Evolutionary conservation across 2,888 invertebrate genomes (phyloP).

Genomic region (Aporophyla nigra): DNA sequence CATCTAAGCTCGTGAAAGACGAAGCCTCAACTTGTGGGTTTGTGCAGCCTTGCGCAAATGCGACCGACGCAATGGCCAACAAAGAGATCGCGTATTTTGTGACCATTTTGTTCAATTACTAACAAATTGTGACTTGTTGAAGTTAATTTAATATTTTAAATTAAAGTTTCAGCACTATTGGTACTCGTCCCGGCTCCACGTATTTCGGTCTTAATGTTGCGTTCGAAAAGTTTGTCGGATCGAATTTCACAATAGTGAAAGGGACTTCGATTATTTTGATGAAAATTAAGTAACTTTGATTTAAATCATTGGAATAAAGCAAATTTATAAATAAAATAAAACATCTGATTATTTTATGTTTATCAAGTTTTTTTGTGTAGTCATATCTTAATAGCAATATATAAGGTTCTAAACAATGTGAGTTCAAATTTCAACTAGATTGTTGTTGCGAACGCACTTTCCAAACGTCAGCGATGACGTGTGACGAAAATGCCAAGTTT

Average conservation of each 20-base stretch:
- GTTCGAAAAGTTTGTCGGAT: conserved; percentile 48
- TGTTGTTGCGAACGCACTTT: conserved; percentile 71
- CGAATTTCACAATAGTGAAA: background rate
- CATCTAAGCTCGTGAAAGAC: conserved; percentile 97
- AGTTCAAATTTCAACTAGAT: accelerated
- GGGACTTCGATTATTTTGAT: background rate
- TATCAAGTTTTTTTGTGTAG: background rate
- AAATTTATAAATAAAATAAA: too few relatives aligned
- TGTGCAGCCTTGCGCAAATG: conserved; percentile 81
- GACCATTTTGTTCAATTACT: conserved; percentile 84
- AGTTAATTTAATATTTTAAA: conserved; percentile 69
- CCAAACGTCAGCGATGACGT: conserved; percentile 86
- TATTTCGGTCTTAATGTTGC: conserved; percentile 51
- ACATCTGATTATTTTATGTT: too few relatives aligned
- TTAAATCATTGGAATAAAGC: background rate
- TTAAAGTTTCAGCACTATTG: conserved; percentile 31
- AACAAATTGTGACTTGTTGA: conserved; percentile 70
- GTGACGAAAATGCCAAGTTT: conserved; percentile 66
- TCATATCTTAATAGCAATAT: background rate
- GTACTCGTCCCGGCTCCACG: conserved; percentile 54
- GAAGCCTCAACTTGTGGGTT: conserved; percentile 94
- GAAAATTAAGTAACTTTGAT: accelerated
- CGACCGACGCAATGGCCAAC: conserved; percentile 76
- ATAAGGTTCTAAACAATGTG: background rate
- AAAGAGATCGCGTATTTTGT: conserved; percentile 82